These are phyloP conservation scores for Myrmecophaga tridactyla DNA, from an alignment of 2,113 vertebrate species.

Conservation along the genomic window DNA sequence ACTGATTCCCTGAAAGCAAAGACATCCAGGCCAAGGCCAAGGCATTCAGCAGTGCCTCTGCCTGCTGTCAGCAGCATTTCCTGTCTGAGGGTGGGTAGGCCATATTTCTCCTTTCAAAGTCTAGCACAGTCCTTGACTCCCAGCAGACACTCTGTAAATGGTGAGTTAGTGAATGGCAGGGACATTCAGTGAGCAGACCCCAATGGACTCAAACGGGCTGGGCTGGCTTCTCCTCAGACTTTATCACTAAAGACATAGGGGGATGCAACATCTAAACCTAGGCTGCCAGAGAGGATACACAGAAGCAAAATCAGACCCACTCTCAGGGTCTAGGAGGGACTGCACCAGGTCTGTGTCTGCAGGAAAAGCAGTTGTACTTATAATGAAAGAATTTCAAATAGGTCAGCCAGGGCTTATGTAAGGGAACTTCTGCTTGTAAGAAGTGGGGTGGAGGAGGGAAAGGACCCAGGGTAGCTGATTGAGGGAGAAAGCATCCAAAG, in stretches of 20 bases:
- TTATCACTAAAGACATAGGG: not conserved
- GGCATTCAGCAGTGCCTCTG: not conserved
- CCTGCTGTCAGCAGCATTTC: not conserved
- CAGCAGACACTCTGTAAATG: not conserved
- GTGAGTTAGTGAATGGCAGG: not conserved
- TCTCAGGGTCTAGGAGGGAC: not conserved
- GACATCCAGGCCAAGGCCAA: not conserved
- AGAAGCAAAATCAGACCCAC: slow-evolving; percentile 28
- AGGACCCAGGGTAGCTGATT: not conserved
- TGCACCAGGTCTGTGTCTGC: slow-evolving; percentile 13
- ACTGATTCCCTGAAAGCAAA: slow-evolving; percentile 42
- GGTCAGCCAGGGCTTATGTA: slow-evolving; percentile 48
- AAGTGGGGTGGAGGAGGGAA: not conserved
- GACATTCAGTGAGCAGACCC: not conserved
- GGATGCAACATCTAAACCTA: slow-evolving; percentile 4
- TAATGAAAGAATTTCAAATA: slow-evolving; percentile 60
- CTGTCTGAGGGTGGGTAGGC: not conserved
- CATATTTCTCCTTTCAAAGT: slow-evolving; percentile 23
- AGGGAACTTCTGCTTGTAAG: slow-evolving; percentile 22
- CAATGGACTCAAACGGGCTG: not conserved
- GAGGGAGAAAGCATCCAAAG: slow-evolving; percentile 13
- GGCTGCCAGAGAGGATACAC: not conserved
- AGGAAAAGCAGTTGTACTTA: slow-evolving; percentile 36
- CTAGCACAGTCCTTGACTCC: not conserved
- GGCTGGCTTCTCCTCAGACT: not conserved